Percentiles rank a stretch among this genome's conserved stretches.
phyloP scores from a whole-genome alignment of 2,797 vertebrate genomes.

The Aulostomus chinensis region DNA sequence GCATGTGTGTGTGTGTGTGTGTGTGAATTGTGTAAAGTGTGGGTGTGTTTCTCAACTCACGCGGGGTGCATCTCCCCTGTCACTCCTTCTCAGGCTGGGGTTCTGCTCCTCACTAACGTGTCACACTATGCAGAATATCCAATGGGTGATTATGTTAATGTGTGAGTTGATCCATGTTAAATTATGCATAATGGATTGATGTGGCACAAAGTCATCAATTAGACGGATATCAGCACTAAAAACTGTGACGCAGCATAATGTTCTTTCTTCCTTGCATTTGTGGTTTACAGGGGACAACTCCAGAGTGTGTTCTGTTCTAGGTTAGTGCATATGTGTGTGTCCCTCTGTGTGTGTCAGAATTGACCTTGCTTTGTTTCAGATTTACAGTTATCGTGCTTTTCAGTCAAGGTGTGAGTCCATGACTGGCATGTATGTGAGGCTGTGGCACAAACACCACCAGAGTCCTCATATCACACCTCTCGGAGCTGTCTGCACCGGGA shows the following conservation, averaged over 20 bases:
- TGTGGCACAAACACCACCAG: slow-evolving; percentile 60
- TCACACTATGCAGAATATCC: slow-evolving; percentile 82
- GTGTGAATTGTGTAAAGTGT: slow-evolving; percentile 36
- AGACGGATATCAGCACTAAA: slow-evolving; percentile 82
- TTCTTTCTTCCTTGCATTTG: slow-evolving; percentile 47
- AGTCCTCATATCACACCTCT: slow-evolving; percentile 78
- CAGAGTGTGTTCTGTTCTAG: slow-evolving; percentile 2
- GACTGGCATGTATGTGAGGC: slow-evolving; percentile 62
- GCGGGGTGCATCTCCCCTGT: slow-evolving; percentile 69
- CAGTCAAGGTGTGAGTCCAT: slow-evolving; percentile 72
- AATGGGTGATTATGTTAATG: slow-evolving; percentile 87
- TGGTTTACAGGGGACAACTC: slow-evolving; percentile 36
- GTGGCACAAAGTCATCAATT: slow-evolving; percentile 88
- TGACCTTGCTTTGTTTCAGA: slow-evolving; percentile 75
- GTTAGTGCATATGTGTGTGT: slow-evolving; percentile 10
- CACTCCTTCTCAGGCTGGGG: slow-evolving; percentile 71
- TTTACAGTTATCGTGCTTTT: slow-evolving; percentile 62
- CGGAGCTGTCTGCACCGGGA: slow-evolving; percentile 67
- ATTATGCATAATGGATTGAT: slow-evolving; percentile 89
- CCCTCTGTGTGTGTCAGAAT: slow-evolving; percentile 37
- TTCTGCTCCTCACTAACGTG: slow-evolving; percentile 74
- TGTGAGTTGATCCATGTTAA: slow-evolving; percentile 86
- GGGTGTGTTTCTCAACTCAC: slow-evolving; percentile 72
- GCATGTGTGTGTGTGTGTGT: slow-evolving; percentile 16
- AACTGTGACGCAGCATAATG: slow-evolving; percentile 79